A percentile compares a stretch with the other conserved stretches of the same genome.
Conservation (phyloP, 2,797 vertebrate genomes). For the Paedocypris micromegethes region DNA sequence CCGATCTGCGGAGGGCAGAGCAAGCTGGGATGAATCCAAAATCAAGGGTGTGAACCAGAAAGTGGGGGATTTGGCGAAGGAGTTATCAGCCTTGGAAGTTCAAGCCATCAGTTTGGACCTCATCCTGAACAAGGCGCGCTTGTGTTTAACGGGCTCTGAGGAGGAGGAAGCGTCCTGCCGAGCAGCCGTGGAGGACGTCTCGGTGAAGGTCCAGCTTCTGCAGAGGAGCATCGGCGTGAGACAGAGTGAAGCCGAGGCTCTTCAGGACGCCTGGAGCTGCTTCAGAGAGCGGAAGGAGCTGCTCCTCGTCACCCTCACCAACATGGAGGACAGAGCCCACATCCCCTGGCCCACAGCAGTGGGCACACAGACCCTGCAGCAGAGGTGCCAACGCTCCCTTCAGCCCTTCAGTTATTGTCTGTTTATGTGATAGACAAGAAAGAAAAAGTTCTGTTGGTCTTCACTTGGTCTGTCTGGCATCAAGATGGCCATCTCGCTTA, state of each 20-base stretch:
- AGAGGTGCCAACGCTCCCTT: conserved; percentile 70
- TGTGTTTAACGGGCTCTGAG: conserved; percentile 68
- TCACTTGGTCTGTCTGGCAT: too few species aligned
- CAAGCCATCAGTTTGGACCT: conserved; percentile 77
- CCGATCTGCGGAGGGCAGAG: conserved; percentile 73
- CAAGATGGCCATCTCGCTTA: too few species aligned
- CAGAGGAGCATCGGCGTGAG: conserved; percentile 79
- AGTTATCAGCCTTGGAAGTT: conserved; percentile 74
- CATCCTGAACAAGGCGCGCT: conserved; percentile 82
- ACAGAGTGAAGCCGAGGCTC: conserved; percentile 79
- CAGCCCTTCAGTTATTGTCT: neutral
- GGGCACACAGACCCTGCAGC: conserved; percentile 80
- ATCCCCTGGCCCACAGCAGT: conserved; percentile 71
- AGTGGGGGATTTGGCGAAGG: conserved; percentile 65
- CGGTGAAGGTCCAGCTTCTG: conserved; percentile 67
- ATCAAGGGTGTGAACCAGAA: conserved; percentile 74
- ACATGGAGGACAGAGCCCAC: conserved; percentile 75
- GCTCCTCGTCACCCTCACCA: conserved; percentile 77
- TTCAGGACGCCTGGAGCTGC: conserved; percentile 72
- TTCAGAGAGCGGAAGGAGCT: conserved; percentile 81
- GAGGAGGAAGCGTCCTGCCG: conserved; percentile 69
- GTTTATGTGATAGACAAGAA: too few species aligned
- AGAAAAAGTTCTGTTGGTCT: neutral
- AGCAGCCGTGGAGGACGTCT: conserved; percentile 64
- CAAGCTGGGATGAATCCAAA: conserved; percentile 78